A percentile compares a stretch with the other conserved stretches of the same genome.
These are phyloP conservation scores for Nestor notabilis DNA, from an alignment of 2,113 vertebrate genomes.

Conservation along the genomic window DNA sequence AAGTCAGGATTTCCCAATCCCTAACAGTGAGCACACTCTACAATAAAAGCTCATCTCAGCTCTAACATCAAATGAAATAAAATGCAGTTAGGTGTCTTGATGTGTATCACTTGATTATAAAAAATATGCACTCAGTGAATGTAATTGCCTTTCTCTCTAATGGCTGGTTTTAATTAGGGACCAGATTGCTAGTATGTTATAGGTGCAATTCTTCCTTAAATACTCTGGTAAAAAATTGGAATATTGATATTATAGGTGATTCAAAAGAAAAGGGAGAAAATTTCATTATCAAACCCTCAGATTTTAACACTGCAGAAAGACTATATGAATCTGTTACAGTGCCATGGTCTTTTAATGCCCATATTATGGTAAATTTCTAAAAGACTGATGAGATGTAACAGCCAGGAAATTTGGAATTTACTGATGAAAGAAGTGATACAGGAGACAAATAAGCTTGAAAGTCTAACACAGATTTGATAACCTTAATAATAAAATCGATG, in stretches of 20 bases:
- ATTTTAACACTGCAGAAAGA: background rate
- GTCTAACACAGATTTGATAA: background rate
- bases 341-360: background rate
- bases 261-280: background rate
- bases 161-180: background rate
- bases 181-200: background rate
- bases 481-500: background rate
- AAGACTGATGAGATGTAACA: background rate
- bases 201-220: background rate
- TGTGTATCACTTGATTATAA: background rate
- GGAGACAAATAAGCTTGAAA: background rate
- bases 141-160: background rate
- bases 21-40: background rate
- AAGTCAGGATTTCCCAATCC: background rate
- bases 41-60: background rate
- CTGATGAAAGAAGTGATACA: background rate
- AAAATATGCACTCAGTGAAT: background rate
- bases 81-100: background rate
- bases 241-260: background rate
- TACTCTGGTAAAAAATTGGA: background rate
- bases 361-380: background rate
- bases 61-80: background rate
- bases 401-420: background rate
- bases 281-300: background rate
- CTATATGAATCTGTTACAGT: background rate